Conservation (phyloP, 1,140 invertebrate genomes). For the Periplaneta americana region DNA sequence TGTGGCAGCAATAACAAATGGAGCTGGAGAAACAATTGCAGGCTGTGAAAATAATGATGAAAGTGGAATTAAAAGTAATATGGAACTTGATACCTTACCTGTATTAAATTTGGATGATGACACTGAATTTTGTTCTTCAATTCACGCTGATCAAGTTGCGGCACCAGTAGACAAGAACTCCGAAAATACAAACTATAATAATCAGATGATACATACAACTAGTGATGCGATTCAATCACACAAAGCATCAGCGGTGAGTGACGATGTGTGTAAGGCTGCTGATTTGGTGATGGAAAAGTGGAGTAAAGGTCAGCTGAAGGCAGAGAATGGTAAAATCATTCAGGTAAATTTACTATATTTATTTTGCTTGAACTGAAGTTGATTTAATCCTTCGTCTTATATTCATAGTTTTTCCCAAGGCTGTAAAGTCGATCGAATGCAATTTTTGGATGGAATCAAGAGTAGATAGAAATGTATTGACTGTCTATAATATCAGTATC, state of each 20-base stretch:
- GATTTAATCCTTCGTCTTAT: no score
- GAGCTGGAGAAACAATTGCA: background rate
- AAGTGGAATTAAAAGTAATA: background rate
- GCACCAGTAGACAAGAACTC: background rate
- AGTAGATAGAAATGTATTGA: no score
- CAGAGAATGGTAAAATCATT: conserved; percentile 24
- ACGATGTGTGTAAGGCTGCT: background rate
- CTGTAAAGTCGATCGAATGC: no score
- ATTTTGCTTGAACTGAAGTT: no score
- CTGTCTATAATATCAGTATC: no score
- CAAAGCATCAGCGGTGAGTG: background rate
- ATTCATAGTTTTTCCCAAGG: no score
- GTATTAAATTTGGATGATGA: background rate
- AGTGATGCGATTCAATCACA: background rate
- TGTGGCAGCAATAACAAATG: background rate
- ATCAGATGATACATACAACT: background rate
- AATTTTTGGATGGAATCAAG: no score
- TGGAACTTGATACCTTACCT: background rate
- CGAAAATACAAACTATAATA: background rate
- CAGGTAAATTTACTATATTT: conserved; percentile 20
- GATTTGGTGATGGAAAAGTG: conserved; percentile 25
- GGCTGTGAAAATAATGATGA: background rate
- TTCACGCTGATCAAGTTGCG: background rate
- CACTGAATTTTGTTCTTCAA: background rate
- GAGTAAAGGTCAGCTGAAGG: conserved; percentile 39